phyloP scores from a whole-genome alignment of 1,140 invertebrate genomes.

The Tetraneura akinire region DNA sequence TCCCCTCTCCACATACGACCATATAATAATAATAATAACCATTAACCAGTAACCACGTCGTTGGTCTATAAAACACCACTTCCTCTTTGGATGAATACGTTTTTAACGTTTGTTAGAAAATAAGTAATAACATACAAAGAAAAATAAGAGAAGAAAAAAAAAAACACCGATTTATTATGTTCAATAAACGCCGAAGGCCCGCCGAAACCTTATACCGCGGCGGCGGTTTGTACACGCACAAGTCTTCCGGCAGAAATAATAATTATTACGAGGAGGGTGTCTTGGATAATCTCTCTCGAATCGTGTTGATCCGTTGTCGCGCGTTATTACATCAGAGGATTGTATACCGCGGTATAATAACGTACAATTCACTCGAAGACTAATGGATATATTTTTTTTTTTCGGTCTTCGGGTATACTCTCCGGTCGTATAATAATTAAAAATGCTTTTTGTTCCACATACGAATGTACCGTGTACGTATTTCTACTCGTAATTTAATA shows the following conservation, averaged over 20 bases:
- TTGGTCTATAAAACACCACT: slow-evolving; percentile 29
- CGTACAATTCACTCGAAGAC: not conserved
- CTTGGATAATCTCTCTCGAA: slow-evolving; percentile 26
- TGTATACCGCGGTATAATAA: too few relatives aligned
- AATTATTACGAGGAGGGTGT: slow-evolving; percentile 23
- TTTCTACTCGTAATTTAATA: too few relatives aligned
- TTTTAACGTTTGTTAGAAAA: slow-evolving; percentile 21
- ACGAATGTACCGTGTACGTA: too few relatives aligned
- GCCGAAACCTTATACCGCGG: slow-evolving; percentile 4
- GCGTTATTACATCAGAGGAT: not conserved
- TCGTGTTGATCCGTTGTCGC: slow-evolving; percentile 18
- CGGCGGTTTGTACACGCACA: not conserved
- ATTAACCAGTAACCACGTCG: not conserved
- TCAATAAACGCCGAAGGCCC: slow-evolving; percentile 22
- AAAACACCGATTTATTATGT: slow-evolving; percentile 22
- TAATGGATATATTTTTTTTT: too few relatives aligned
- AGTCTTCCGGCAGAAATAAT: slow-evolving; percentile 25
- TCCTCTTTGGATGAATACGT: not conserved
- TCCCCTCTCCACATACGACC: not conserved
- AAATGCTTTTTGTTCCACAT: not conserved
- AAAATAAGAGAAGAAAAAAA: not conserved
- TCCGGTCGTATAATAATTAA: too few relatives aligned
- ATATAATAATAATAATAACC: too few relatives aligned
- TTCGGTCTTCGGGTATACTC: too few relatives aligned
- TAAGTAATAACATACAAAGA: too few relatives aligned